phyloP scores from a whole-genome alignment of 2,888 invertebrate species.

The Eilema depressum region DNA sequence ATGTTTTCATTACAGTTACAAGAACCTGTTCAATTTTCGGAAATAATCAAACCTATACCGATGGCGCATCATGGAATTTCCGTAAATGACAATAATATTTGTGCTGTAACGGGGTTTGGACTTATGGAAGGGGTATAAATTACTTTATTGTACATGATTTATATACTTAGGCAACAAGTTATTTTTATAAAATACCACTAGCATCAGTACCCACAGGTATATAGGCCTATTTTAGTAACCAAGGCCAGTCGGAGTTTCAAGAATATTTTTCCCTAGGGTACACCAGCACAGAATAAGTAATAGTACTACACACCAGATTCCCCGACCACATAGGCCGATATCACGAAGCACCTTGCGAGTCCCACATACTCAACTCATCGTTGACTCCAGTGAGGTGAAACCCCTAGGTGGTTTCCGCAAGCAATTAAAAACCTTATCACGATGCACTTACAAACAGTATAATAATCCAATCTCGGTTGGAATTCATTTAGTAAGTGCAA shows the following conservation, averaged over 20 bases:
- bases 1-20: constrained; percentile 21
- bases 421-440: no score
- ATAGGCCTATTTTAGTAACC: no score
- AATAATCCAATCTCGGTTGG: neutral
- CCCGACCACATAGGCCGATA: no score
- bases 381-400: no score
- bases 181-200: neutral
- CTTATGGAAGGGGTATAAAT: constrained; percentile 19
- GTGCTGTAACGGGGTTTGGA: constrained; percentile 27
- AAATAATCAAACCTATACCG: constrained; percentile 25
- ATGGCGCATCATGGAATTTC: constrained; percentile 15
- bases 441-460: neutral
- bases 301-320: no score
- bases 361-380: no score
- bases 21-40: constrained; percentile 15
- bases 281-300: no score
- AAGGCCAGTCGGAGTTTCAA: no score
- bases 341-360: no score
- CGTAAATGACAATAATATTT: neutral
- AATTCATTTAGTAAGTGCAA: neutral
- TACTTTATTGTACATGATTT: neutral
- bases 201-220: no score
- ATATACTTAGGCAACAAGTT: neutral
- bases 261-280: no score
- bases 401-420: no score